Conservation (phyloP, 2,888 invertebrate genomes). For the Cremastobaeus sp. region DNA sequence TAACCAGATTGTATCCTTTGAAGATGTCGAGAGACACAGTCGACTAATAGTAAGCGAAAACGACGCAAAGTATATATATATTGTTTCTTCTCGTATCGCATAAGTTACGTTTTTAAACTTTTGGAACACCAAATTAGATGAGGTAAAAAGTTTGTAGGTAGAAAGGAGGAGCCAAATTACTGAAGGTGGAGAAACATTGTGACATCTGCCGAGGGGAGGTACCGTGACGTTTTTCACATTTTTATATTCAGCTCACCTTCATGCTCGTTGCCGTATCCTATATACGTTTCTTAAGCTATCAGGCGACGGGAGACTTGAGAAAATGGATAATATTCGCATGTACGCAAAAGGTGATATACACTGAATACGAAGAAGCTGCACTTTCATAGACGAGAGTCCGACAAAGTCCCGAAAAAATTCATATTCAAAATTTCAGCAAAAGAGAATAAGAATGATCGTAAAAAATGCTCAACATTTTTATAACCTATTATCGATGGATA, state of each 20-base stretch:
- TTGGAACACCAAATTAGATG: slow-evolving; percentile 58
- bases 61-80: no score
- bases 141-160: slow-evolving; percentile 55
- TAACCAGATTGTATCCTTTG: no score
- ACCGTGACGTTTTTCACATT: slow-evolving; percentile 62
- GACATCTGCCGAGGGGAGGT: slow-evolving; percentile 66
- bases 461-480: no score
- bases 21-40: no score
- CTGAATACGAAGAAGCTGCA: slow-evolving; percentile 64
- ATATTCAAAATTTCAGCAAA: slow-evolving; percentile 40
- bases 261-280: slow-evolving; percentile 59
- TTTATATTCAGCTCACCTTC: slow-evolving; percentile 67
- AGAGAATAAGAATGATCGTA: no score
- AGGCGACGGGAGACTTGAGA: slow-evolving; percentile 64
- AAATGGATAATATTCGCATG: slow-evolving; percentile 67
- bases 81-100: slow-evolving; percentile 31
- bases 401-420: slow-evolving; percentile 40
- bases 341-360: slow-evolving; percentile 63
- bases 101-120: slow-evolving; percentile 45
- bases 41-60: no score
- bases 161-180: slow-evolving; percentile 64
- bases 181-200: slow-evolving; percentile 64
- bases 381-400: slow-evolving; percentile 33
- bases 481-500: no score
- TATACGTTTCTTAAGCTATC: slow-evolving; percentile 62